Conservation (phyloP, 1,140 invertebrate species). For the Ostrea denselamellosa region DNA sequence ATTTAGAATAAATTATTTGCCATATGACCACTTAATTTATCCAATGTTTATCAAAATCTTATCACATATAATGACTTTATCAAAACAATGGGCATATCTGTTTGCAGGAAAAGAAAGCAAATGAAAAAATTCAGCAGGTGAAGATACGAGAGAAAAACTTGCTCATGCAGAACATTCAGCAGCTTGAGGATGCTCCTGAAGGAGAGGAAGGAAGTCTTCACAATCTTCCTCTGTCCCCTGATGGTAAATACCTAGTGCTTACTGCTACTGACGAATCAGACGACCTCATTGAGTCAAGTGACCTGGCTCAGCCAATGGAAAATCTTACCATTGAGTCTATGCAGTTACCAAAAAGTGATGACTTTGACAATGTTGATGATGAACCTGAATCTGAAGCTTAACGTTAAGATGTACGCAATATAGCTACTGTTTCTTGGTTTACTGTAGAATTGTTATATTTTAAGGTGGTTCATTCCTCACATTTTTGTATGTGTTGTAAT, state of each 20-base stretch:
- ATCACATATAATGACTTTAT: too few relatives aligned
- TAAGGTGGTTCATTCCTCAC: background rate
- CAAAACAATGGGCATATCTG: background rate
- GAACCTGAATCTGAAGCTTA: constrained; percentile 42
- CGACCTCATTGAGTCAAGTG: constrained; percentile 25
- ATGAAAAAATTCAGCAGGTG: constrained; percentile 58
- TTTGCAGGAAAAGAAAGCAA: constrained; percentile 65
- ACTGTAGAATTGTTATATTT: background rate
- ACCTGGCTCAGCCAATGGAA: constrained; percentile 37
- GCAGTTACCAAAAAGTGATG: background rate
- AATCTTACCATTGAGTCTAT: constrained; percentile 24
- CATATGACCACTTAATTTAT: too few relatives aligned
- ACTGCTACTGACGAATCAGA: constrained; percentile 61
- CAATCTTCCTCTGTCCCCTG: constrained; percentile 67
- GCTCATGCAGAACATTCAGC: constrained; percentile 66
- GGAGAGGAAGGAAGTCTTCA: constrained; percentile 53
- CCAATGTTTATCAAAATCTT: too few relatives aligned
- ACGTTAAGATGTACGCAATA: background rate
- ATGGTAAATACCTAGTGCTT: constrained; percentile 72
- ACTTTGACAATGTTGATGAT: background rate
- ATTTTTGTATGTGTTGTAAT: background rate
- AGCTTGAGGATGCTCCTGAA: constrained; percentile 67
- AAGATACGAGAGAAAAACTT: constrained; percentile 62
- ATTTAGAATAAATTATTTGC: too few relatives aligned
- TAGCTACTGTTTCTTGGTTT: background rate